These are phyloP conservation scores for Ichneumon xanthorius DNA, from an alignment of 2,888 invertebrate genomes.

Conservation along the genomic window DNA sequence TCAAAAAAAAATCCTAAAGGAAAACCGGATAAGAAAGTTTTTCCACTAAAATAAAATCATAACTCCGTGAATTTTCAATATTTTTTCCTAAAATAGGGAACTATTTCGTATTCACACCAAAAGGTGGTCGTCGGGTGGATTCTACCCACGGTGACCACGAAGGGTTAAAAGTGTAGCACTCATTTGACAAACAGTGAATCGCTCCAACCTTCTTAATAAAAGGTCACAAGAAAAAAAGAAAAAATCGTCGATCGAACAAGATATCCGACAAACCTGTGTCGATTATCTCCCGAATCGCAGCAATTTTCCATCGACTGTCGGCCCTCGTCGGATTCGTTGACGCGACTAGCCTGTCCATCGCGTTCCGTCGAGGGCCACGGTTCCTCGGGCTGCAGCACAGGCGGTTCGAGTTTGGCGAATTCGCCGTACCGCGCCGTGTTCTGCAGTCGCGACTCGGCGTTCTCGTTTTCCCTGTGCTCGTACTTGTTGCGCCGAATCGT, in stretches of 20 bases:
- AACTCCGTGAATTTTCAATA: no score
- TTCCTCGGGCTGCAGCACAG: constrained; percentile 77
- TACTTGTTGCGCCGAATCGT: constrained; percentile 80
- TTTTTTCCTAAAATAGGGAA: no score
- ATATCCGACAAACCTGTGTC: constrained; percentile 73
- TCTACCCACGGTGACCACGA: no score
- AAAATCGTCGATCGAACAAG: neutral
- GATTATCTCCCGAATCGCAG: constrained; percentile 71
- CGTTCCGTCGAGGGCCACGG: constrained; percentile 75
- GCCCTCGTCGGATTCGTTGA: constrained; percentile 64
- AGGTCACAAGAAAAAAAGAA: neutral
- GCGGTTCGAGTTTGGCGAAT: constrained; percentile 76
- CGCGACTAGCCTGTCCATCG: constrained; percentile 36
- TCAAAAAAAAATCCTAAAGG: no score
- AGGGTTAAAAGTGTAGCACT: no score
- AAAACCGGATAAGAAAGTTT: no score
- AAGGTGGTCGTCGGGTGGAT: no score
- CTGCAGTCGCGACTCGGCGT: constrained; percentile 72
- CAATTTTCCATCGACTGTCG: constrained; percentile 73
- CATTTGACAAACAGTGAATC: no score
- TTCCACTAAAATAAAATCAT: no score
- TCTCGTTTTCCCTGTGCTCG: constrained; percentile 75
- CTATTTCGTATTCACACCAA: no score
- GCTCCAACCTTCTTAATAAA: neutral
- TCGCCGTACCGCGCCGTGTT: constrained; percentile 74